These are phyloP conservation scores for Cotesia vestalis DNA, from an alignment of 1,140 invertebrate genomes.

Conservation along the genomic window DNA sequence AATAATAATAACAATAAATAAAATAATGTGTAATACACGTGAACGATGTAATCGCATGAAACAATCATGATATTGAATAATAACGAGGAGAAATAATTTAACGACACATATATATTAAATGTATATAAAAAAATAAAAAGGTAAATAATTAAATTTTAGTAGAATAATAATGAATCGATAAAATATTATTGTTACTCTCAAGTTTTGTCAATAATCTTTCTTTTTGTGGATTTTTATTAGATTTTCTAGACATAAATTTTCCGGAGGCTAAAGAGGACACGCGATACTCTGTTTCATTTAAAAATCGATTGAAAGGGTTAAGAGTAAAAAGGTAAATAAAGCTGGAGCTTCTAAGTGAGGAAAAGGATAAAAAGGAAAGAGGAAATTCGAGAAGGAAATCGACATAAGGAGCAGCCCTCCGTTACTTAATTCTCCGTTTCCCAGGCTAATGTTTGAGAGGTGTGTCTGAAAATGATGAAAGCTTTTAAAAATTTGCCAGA, in stretches of 20 bases:
- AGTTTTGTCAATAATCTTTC: too few relatives aligned
- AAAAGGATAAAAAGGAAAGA: conserved; percentile 18
- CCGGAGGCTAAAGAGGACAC: background rate
- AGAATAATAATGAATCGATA: too few relatives aligned
- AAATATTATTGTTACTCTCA: too few relatives aligned
- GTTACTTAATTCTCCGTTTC: background rate
- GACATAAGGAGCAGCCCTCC: conserved; percentile 24
- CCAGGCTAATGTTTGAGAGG: conserved; percentile 36
- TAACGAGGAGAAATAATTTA: background rate
- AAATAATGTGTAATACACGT: background rate
- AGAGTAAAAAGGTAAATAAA: background rate
- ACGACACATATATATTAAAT: too few relatives aligned
- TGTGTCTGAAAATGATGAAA: conserved; percentile 6
- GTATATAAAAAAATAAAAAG: too few relatives aligned
- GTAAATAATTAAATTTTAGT: too few relatives aligned
- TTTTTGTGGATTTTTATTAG: background rate
- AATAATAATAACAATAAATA: background rate
- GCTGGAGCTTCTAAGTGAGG: background rate
- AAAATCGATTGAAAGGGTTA: background rate
- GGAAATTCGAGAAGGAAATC: conserved; percentile 39
- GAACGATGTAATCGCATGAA: conserved; percentile 4
- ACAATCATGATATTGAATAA: background rate
- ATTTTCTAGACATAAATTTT: background rate
- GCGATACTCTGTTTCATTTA: background rate
- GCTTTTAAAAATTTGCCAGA: conserved; percentile 32